These are phyloP conservation scores for Plusia festucae DNA, from an alignment of 2,888 invertebrate species.

Conservation along the genomic window DNA sequence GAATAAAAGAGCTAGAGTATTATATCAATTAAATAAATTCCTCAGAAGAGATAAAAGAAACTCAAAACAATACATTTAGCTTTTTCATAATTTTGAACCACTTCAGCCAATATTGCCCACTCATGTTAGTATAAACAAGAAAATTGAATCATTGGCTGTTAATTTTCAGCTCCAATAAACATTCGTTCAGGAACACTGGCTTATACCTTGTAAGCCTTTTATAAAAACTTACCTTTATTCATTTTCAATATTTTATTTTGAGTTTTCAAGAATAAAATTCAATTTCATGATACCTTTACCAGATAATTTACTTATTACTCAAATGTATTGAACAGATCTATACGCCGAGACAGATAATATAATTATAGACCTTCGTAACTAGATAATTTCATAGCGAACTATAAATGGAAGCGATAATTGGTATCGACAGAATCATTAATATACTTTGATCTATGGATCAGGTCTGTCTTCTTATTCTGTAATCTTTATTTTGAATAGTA, in stretches of 20 bases:
- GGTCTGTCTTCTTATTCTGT: constrained; percentile 4
- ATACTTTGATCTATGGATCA: constrained; percentile 13
- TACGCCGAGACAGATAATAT: constrained; percentile 44
- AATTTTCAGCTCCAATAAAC: constrained; percentile 8
- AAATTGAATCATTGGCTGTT: constrained; percentile 7
- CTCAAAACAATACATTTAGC: constrained; percentile 7
- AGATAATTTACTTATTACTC: constrained; percentile 47
- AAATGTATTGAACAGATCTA: constrained; percentile 43
- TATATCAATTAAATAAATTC: too few relatives aligned
- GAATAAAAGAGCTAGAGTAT: too few relatives aligned
- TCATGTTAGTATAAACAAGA: not conserved
- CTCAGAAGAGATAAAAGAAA: not conserved
- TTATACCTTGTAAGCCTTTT: too few relatives aligned
- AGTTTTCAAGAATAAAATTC: constrained; percentile 10
- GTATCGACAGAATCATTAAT: constrained; percentile 38
- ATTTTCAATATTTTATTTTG: too few relatives aligned
- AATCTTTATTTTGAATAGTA: too few relatives aligned
- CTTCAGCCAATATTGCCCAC: not conserved
- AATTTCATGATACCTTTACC: constrained; percentile 40
- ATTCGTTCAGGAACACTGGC: not conserved
- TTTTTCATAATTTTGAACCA: not conserved
- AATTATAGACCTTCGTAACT: constrained; percentile 35
- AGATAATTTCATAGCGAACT: constrained; percentile 36
- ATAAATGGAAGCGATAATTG: constrained; percentile 39
- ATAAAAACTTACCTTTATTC: too few relatives aligned